Evolutionary conservation across 2,888 invertebrate genomes (phyloP).

Genomic region (Trimorus sp.): DNA sequence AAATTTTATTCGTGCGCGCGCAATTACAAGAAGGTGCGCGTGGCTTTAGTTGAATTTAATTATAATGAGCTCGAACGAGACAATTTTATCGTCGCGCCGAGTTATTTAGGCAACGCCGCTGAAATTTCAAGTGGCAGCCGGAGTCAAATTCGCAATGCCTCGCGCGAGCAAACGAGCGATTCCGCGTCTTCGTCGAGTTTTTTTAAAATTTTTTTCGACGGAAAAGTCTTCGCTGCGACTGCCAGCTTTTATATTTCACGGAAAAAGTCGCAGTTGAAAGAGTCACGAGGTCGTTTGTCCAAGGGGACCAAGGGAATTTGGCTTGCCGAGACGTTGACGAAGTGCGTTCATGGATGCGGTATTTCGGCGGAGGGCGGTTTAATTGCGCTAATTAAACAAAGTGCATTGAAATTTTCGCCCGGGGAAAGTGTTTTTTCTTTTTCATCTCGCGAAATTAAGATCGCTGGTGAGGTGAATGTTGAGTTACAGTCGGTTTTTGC

Average conservation of each 20-base stretch:
- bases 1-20: slow-evolving; percentile 27
- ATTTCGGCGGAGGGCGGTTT: no score
- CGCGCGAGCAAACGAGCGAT: slow-evolving; percentile 13
- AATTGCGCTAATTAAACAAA: no score
- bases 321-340: not conserved
- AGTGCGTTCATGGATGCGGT: no score
- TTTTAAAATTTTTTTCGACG: no score
- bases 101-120: slow-evolving; percentile 39
- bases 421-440: no score
- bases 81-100: slow-evolving; percentile 33
- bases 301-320: not conserved
- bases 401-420: no score
- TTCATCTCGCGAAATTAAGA: no score
- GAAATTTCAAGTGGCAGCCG: slow-evolving; percentile 29
- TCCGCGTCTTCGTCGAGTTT: no score
- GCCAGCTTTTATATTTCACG: slow-evolving; percentile 21
- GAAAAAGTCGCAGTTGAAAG: slow-evolving; percentile 18
- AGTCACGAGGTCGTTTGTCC: not conserved
- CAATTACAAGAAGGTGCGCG: slow-evolving; percentile 27
- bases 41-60: slow-evolving; percentile 35
- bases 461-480: no score
- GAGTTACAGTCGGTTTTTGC: no score
- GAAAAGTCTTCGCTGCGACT: slow-evolving; percentile 17
- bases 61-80: slow-evolving; percentile 25
- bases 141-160: slow-evolving; percentile 30